Evolutionary conservation across 2,113 vertebrate genomes (phyloP), one percentile per base, ranked within the genome.

Genomic region (Saimiri boliviensis): DNA sequence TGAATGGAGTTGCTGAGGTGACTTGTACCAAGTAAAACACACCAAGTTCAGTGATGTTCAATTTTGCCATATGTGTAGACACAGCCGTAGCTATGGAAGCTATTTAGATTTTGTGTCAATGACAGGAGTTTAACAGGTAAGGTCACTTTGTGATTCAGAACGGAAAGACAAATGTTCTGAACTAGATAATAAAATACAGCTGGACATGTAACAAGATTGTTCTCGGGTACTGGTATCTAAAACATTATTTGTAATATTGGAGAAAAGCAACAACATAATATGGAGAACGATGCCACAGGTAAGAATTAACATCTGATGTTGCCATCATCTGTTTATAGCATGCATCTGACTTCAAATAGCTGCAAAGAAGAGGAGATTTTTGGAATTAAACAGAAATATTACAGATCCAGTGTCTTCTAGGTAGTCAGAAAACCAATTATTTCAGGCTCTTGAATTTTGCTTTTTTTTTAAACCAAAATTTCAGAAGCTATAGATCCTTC

Each of bases 121-220:
- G 95, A 84, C n/a, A 66, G 42, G 17, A 91, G 76, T 90, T 91
- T 91, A 97, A 96, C 35, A 66, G 82, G 23, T 91, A 58, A 87
- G 82, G 93, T 74, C 91, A 74, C 23, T 79, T 74, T 80, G 86
- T 93, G 90, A 93, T 30, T 93, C 58, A 87, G 54, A 77, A 74
- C 32, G 87, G 25, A 91, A 82, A 93, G 60, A 93, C 86, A 84
- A 96, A 93, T 95, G 82, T 97, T 97, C 93, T 80, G 20, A 76
- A 47, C 35, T 20, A 80, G 54, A 80, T 95, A 88, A 96, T 74
- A 84, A 88, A 91, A 85, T 81, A 37, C 45, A 79, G 47, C 12
- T 58, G 25, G 37, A 49, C 35, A 45, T 45, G 40, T 88, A 86
- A 79, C 35, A 56, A 42, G 16, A n/a, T 45, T 87, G 9, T 80